Conservation (phyloP, 2,888 invertebrate species). For the Plebejus argus region DNA sequence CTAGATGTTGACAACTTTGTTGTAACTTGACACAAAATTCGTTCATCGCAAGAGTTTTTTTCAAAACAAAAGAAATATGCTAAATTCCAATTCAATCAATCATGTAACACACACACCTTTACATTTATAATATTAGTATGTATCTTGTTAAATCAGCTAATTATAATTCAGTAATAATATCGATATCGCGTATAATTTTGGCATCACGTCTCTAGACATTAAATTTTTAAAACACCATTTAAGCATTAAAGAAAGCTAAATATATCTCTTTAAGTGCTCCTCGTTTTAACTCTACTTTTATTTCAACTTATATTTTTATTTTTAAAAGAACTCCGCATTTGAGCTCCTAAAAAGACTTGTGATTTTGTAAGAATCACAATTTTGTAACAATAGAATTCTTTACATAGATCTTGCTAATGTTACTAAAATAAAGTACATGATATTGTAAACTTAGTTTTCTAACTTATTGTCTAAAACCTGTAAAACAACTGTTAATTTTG, state of each 20-base stretch:
- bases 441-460: too few species aligned
- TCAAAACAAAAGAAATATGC: too few species aligned
- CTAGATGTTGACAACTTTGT: too few species aligned
- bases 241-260: constrained; percentile 21
- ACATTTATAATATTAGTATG: too few species aligned
- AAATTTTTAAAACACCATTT: constrained; percentile 27
- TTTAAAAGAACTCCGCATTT: not conserved
- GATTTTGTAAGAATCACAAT: not conserved
- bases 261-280: constrained; percentile 16
- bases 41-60: too few species aligned
- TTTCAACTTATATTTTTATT: constrained; percentile 10
- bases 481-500: not conserved
- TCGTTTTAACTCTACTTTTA: not conserved
- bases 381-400: not conserved
- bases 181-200: not conserved
- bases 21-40: too few species aligned
- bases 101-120: too few species aligned
- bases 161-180: not conserved
- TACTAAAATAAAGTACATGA: too few species aligned
- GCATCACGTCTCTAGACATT: not conserved
- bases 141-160: too few species aligned
- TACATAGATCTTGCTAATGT: too few species aligned
- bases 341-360: constrained; percentile 9
- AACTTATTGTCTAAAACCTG: too few species aligned
- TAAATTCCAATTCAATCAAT: too few species aligned